Conservation (phyloP, 2,113 vertebrate genomes). For the Piprites chloris region DNA sequence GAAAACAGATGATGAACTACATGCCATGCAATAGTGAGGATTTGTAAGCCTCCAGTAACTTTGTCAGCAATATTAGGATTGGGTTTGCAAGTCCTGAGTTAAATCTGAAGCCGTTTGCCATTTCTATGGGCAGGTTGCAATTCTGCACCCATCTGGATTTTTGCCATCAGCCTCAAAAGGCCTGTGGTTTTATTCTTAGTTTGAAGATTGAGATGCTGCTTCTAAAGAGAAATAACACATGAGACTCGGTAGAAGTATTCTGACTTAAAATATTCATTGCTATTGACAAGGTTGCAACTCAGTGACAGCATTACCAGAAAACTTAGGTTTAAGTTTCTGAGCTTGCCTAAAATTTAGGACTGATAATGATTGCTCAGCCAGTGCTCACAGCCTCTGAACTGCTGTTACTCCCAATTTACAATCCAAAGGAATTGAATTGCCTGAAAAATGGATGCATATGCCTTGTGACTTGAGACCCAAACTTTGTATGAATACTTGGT, state of each 20-base stretch:
- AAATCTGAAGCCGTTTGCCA: not conserved
- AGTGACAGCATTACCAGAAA: conserved; percentile 26
- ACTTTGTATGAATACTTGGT: not conserved
- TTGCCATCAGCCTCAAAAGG: not conserved
- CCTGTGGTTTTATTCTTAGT: not conserved
- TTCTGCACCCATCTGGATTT: conserved; percentile 10
- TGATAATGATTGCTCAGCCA: conserved; percentile 31
- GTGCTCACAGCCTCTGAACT: conserved; percentile 31
- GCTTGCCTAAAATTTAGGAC: conserved; percentile 18
- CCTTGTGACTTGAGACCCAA: conserved; percentile 9
- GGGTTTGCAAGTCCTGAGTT: not conserved
- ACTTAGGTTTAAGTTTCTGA: not conserved
- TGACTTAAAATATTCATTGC: not conserved
- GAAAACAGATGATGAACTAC: not conserved
- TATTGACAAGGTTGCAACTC: conserved; percentile 23
- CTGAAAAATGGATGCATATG: not conserved
- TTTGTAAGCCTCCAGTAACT: not conserved
- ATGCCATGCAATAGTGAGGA: not conserved
- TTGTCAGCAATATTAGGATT: not conserved
- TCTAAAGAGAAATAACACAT: not conserved
- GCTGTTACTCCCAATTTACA: conserved; percentile 3
- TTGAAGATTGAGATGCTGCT: not conserved
- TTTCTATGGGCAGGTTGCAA: not conserved
- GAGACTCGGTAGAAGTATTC: not conserved
- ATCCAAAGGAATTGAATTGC: not conserved